Conservation (phyloP, 2,888 invertebrate genomes). For the Athalia cordata region DNA sequence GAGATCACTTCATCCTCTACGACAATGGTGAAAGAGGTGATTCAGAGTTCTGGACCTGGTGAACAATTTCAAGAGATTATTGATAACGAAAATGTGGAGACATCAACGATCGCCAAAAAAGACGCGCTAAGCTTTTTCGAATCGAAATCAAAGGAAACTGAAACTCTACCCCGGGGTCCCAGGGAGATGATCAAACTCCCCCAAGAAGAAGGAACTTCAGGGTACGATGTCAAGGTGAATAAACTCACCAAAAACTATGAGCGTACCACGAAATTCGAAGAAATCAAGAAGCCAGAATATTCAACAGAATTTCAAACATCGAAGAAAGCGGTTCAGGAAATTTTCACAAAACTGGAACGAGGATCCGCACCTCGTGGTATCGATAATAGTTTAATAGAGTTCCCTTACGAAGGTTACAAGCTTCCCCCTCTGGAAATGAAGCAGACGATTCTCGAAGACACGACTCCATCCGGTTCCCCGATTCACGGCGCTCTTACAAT, state of each 20-base stretch:
- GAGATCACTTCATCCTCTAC: constrained; percentile 12
- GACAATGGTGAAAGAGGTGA: neutral
- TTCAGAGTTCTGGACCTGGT: constrained; percentile 48
- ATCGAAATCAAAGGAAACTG: constrained; percentile 77
- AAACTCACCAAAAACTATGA: constrained; percentile 71
- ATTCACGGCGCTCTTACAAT: constrained; percentile 66
- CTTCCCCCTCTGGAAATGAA: constrained; percentile 61
- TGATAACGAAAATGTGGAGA: constrained; percentile 74
- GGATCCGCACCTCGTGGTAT: constrained; percentile 62
- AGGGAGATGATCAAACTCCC: constrained; percentile 71
- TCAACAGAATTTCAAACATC: constrained; percentile 57
- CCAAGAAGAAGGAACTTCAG: constrained; percentile 62
- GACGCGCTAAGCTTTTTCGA: constrained; percentile 82
- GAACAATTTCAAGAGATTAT: constrained; percentile 53
- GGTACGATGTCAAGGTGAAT: constrained; percentile 67
- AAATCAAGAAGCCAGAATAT: constrained; percentile 61
- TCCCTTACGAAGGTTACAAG: constrained; percentile 69
- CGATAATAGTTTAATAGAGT: constrained; percentile 69
- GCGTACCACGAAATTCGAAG: constrained; percentile 66
- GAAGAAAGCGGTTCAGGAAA: constrained; percentile 66
- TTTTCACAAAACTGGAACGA: constrained; percentile 67
- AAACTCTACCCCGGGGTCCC: constrained; percentile 68
- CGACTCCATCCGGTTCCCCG: constrained; percentile 65
- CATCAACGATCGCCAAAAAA: constrained; percentile 78
- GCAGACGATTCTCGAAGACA: constrained; percentile 66